Conservation (phyloP, 2,113 vertebrate species). For the Diadophis punctatus region DNA sequence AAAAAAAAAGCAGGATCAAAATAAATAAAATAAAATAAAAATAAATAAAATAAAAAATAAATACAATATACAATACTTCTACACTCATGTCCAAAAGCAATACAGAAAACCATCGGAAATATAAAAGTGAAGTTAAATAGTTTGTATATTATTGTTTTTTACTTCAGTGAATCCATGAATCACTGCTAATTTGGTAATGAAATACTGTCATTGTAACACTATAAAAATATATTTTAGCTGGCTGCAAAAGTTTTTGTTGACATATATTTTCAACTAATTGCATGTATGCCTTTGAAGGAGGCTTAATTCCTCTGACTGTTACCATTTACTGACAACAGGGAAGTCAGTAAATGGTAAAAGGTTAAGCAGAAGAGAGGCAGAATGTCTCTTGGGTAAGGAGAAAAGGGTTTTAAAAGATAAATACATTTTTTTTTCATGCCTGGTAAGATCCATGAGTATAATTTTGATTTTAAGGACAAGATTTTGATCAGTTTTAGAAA, state of each 20-base stretch:
- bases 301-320: background rate
- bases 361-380: background rate
- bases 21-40: too few species aligned
- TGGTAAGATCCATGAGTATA: background rate
- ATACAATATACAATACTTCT: background rate
- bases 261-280: background rate
- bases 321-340: too few species aligned
- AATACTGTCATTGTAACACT: background rate
- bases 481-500: background rate
- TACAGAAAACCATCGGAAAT: background rate
- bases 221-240: background rate
- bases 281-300: background rate
- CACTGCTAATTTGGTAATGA: background rate
- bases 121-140: background rate
- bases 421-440: background rate
- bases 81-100: background rate
- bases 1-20: too few species aligned
- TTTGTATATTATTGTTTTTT: background rate
- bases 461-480: background rate
- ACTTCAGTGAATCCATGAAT: background rate
- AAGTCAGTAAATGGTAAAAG: background rate
- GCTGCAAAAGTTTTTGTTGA: background rate
- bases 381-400: background rate
- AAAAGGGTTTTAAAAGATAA: background rate
- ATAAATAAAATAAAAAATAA: background rate